phyloP scores from a whole-genome alignment of 2,113 vertebrate genomes.

The Murina feae region DNA sequence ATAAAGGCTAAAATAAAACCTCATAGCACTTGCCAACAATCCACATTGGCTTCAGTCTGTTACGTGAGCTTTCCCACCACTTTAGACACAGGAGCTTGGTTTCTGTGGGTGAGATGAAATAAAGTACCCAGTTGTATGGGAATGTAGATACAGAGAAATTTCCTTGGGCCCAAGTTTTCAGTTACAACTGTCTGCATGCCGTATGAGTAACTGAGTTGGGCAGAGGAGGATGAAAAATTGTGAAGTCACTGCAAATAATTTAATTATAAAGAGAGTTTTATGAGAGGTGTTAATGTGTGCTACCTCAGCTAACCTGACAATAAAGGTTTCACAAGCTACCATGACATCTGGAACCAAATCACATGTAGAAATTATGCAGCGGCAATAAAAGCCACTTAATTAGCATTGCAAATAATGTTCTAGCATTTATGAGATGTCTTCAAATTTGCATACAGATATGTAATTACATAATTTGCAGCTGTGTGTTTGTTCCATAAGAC shows the following conservation, averaged over 20 bases:
- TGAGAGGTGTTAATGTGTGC: conserved; percentile 77
- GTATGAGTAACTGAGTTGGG: conserved; percentile 46
- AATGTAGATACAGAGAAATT: background rate
- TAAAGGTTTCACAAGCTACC: conserved; percentile 82
- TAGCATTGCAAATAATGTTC: conserved; percentile 85
- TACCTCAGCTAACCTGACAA: conserved; percentile 85
- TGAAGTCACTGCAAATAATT: conserved; percentile 76
- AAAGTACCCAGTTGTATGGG: background rate
- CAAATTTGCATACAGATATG: conserved; percentile 85
- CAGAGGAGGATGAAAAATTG: conserved; percentile 70
- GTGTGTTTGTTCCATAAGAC: conserved; percentile 82
- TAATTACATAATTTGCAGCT: conserved; percentile 89
- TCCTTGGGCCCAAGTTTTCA: background rate
- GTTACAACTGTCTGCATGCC: background rate
- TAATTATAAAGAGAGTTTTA: conserved; percentile 83
- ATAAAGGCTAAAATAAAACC: conserved; percentile 1
- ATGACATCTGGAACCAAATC: conserved; percentile 85
- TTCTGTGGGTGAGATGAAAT: conserved; percentile 20
- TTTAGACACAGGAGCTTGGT: conserved; percentile 15
- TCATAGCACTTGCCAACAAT: background rate
- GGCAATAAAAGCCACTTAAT: conserved; percentile 83
- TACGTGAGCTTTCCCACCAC: background rate
- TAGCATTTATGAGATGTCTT: conserved; percentile 82
- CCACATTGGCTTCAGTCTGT: background rate
- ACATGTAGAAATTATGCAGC: conserved; percentile 84